These are phyloP conservation scores for Paramisgurnus dabryanus DNA, from an alignment of 2,113 vertebrate genomes.

Conservation along the genomic window DNA sequence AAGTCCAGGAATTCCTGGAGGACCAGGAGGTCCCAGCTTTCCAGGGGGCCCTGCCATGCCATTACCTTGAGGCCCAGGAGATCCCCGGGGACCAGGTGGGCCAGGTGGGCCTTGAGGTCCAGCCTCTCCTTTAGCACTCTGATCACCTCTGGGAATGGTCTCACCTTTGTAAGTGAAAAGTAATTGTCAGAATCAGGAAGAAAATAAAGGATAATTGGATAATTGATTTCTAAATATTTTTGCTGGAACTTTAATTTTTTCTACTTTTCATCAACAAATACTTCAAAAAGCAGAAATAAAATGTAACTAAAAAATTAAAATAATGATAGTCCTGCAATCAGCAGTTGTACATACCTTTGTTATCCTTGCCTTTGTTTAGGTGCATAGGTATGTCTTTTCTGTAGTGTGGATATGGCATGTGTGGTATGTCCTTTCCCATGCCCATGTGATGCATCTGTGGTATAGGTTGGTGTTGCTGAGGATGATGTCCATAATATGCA, in stretches of 20 bases:
- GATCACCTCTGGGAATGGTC: slow-evolving; percentile 84
- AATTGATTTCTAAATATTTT: no score
- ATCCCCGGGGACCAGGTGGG: slow-evolving; percentile 81
- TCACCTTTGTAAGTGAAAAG: slow-evolving; percentile 67
- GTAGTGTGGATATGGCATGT: slow-evolving; percentile 89
- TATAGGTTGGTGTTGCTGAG: slow-evolving; percentile 80
- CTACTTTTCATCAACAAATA: no score
- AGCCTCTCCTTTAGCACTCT: slow-evolving; percentile 82
- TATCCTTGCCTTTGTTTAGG: slow-evolving; percentile 88
- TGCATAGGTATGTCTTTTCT: slow-evolving; percentile 87
- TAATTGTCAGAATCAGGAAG: not conserved
- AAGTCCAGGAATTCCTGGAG: slow-evolving; percentile 82
- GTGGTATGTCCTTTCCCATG: slow-evolving; percentile 86
- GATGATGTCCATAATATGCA: slow-evolving; percentile 90
- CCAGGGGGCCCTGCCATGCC: slow-evolving; percentile 84
- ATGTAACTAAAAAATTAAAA: not conserved
- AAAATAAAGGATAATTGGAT: not conserved
- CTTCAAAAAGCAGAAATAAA: not conserved
- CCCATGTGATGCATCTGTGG: slow-evolving; percentile 89
- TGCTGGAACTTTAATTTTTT: no score
- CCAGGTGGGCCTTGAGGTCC: slow-evolving; percentile 80
- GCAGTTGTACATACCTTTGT: slow-evolving; percentile 81
- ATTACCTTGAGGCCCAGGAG: slow-evolving; percentile 82
- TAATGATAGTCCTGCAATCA: not conserved
- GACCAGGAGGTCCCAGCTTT: slow-evolving; percentile 80